Evolutionary conservation across 2,888 invertebrate genomes (phyloP), one percentile per base, ranked within the genome.

Genomic region (Cremastinae sp.): DNA sequence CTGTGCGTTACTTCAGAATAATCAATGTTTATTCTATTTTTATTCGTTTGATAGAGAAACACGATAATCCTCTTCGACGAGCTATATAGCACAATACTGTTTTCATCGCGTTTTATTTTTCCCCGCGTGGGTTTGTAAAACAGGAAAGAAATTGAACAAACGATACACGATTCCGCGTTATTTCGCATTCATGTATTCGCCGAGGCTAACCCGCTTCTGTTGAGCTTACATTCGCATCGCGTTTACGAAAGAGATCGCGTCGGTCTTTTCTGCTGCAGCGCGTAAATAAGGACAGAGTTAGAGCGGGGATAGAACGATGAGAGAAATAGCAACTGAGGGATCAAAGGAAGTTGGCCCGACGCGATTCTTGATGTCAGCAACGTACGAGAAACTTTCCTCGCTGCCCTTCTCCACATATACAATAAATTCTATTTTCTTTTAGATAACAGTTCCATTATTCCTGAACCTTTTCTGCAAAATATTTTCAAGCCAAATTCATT

Each of bases 321-420:
- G 38, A 16, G 16, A 16, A 49, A 49, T 47, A 69, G 74, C 47
- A 62, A 62, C 62, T 61, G 56, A 14, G 49, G 74, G 74, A 74
- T 74, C 74, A 74, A 74, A 74, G 69, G 69, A 64, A 65, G 64
- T 53, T 64, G 9, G 64, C 8, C 74, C 74, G 74, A 69, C 74
- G 51, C 41, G 18, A n/a, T n/a, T 54, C 34, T 54, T 49, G 34
- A 56, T 28, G 69, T 34, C 61, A 22, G 34, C 47, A 59, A 69
- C 43, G 41, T 61, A 70, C 41, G 41, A 58, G 69, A 53, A 12
- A 58, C 56, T 61, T 69, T 74, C 53, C 64, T 34, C 62, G 41
- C 41, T 65, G 66, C 66, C 66, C 66, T 66, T 41, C 58, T 18
- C 53, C 18, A 59, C 53, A n/a, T 45, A 56, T 38, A n/a, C n/a